Conservation (phyloP, 2,113 vertebrate species). For the Hypocryptadius cinnamomeus region DNA sequence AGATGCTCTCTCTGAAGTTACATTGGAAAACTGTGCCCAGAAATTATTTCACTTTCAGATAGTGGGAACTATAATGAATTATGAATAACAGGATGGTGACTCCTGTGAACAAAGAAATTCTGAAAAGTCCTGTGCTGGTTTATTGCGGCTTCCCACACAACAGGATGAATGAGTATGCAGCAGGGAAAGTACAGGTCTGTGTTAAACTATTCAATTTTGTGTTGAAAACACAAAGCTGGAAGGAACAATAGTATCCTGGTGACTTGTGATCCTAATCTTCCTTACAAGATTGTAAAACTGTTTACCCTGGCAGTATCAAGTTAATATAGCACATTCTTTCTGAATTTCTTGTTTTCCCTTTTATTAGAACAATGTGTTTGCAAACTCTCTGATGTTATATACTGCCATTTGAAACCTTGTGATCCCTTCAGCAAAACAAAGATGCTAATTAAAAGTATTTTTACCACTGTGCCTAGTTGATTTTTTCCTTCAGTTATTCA, state of each 20-base stretch:
- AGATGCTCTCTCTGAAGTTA: neutral
- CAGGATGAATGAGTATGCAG: neutral
- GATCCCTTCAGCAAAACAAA: neutral
- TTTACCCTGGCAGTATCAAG: constrained; percentile 20
- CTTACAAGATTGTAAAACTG: neutral
- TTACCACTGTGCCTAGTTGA: neutral
- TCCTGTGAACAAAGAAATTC: neutral
- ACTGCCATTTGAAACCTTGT: neutral
- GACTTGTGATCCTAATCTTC: constrained; percentile 25
- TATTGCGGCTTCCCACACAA: neutral
- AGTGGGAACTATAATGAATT: neutral
- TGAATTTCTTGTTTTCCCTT: neutral
- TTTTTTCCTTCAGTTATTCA: neutral
- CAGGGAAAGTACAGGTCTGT: neutral
- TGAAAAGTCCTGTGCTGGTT: neutral
- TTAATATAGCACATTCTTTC: neutral
- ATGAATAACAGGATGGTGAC: neutral
- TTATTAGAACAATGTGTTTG: neutral
- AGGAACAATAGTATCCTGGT: constrained; percentile 34
- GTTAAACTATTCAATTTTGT: neutral
- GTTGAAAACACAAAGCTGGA: constrained; percentile 13
- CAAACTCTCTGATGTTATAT: neutral
- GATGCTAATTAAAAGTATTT: neutral
- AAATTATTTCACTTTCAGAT: neutral
- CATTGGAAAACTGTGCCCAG: neutral